phyloP scores from a whole-genome alignment of 2,797 vertebrate genomes.

The Fistularia commersonii region DNA sequence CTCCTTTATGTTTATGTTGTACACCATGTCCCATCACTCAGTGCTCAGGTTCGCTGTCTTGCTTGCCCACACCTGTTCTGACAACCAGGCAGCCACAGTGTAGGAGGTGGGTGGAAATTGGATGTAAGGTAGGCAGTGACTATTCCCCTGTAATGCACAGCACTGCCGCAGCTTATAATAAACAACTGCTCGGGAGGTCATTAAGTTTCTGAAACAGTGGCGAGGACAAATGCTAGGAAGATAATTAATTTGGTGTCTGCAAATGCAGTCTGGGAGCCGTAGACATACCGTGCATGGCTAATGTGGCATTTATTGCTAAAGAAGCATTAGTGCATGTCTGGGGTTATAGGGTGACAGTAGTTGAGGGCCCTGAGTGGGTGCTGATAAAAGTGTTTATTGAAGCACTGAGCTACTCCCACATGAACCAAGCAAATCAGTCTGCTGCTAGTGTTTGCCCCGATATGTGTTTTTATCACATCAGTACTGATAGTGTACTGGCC shows the following conservation, averaged over 20 bases:
- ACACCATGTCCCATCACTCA: conserved; percentile 41
- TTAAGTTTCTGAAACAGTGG: conserved; percentile 66
- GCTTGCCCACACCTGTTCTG: conserved; percentile 69
- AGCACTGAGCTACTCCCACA: conserved; percentile 35
- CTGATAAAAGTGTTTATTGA: conserved; percentile 55
- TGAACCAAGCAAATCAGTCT: conserved; percentile 29
- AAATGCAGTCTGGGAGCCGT: conserved; percentile 53
- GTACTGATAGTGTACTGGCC: conserved; percentile 16
- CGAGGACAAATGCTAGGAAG: conserved; percentile 66
- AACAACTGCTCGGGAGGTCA: conserved; percentile 75
- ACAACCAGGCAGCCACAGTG: conserved; percentile 44
- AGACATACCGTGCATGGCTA: conserved; percentile 53
- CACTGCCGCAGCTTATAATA: conserved; percentile 66
- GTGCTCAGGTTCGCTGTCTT: conserved; percentile 53
- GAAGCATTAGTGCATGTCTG: conserved; percentile 36
- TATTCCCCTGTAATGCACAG: conserved; percentile 44
- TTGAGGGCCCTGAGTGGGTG: conserved; percentile 44
- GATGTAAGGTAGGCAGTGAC: conserved; percentile 37
- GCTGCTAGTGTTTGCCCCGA: conserved; percentile 7
- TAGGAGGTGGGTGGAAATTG: conserved; percentile 46
- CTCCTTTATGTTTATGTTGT: conserved; percentile 36
- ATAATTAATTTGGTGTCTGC: conserved; percentile 76
- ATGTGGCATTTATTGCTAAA: conserved; percentile 54
- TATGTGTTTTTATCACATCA: conserved; percentile 10
- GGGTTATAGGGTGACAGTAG: conserved; percentile 42